Evolutionary conservation across 2,113 vertebrate species (phyloP).

Genomic region (Sebastes fasciatus): DNA sequence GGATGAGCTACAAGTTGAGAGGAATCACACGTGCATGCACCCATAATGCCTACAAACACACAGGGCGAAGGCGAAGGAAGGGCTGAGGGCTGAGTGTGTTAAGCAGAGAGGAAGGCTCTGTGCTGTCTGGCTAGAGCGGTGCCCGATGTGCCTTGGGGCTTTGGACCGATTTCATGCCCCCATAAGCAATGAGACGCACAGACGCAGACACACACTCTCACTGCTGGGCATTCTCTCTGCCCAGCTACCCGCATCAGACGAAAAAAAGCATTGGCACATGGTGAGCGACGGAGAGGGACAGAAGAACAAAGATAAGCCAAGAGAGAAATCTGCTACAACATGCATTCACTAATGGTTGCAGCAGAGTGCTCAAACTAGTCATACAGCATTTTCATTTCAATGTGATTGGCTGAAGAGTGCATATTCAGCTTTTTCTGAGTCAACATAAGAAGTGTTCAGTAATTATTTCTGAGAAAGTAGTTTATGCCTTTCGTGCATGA

Average conservation of each 20-base stretch:
- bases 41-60: slow-evolving; percentile 38
- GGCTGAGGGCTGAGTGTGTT: slow-evolving; percentile 17
- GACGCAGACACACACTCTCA: slow-evolving; percentile 59
- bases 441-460: background rate
- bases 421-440: background rate
- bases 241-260: slow-evolving; percentile 54
- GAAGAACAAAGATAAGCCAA: slow-evolving; percentile 46
- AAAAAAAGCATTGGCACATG: slow-evolving; percentile 53
- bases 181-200: slow-evolving; percentile 81
- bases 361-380: slow-evolving; percentile 9
- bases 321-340: slow-evolving; percentile 24
- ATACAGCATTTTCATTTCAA: slow-evolving; percentile 10
- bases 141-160: slow-evolving; percentile 74
- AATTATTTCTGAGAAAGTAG: slow-evolving; percentile 28
- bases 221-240: slow-evolving; percentile 57
- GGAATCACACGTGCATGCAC: slow-evolving; percentile 61
- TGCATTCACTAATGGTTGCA: slow-evolving; percentile 16
- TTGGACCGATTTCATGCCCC: slow-evolving; percentile 85
- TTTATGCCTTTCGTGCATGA: background rate
- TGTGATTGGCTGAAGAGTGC: slow-evolving; percentile 4
- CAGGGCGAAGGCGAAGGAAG: slow-evolving; percentile 21
- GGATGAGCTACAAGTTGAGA: slow-evolving; percentile 58
- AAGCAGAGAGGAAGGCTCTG: slow-evolving; percentile 49
- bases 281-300: slow-evolving; percentile 35
- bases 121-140: slow-evolving; percentile 60